Evolutionary conservation across 1,140 invertebrate genomes (phyloP).

Genomic region (Nomia melanderi): DNA sequence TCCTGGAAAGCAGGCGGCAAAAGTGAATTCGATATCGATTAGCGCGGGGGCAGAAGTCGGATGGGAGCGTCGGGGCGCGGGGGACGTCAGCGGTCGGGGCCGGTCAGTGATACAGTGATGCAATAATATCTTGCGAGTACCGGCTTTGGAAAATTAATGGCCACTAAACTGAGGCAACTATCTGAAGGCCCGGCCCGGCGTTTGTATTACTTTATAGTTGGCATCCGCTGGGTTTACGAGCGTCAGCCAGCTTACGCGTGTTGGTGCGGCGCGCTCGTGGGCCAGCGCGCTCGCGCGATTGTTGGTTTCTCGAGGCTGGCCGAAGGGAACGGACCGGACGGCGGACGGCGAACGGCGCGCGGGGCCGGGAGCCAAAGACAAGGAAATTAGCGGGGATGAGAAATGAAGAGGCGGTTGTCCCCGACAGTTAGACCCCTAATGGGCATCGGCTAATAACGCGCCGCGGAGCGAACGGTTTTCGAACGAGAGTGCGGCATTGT

Average conservation of each 20-base stretch:
- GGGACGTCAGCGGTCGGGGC: not conserved
- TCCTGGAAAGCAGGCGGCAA: not conserved
- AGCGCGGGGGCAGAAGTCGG: not conserved
- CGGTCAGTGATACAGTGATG: conserved; percentile 23
- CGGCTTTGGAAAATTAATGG: conserved; percentile 69
- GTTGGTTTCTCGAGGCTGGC: not conserved
- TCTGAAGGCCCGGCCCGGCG: conserved; percentile 53
- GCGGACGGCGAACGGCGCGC: not conserved
- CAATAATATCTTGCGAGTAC: conserved; percentile 44
- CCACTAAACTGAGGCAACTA: conserved; percentile 71
- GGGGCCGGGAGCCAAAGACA: not conserved
- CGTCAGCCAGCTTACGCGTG: conserved; percentile 16
- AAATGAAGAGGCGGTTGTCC: conserved; percentile 2
- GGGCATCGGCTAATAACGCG: conserved; percentile 63
- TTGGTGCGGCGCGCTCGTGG: not conserved
- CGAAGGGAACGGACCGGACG: not conserved
- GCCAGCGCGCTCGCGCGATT: too few relatives aligned
- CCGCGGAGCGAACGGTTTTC: not conserved
- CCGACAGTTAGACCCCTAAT: conserved; percentile 57
- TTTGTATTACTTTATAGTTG: conserved; percentile 76
- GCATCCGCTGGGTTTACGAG: conserved; percentile 72
- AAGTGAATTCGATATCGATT: not conserved
- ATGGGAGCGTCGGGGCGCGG: not conserved
- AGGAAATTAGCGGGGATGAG: not conserved
- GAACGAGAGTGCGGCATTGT: not conserved